Percentiles rank a stretch among this genome's conserved stretches.
Conservation (phyloP, 2,888 invertebrate species). For the Creontiades dilutus region DNA sequence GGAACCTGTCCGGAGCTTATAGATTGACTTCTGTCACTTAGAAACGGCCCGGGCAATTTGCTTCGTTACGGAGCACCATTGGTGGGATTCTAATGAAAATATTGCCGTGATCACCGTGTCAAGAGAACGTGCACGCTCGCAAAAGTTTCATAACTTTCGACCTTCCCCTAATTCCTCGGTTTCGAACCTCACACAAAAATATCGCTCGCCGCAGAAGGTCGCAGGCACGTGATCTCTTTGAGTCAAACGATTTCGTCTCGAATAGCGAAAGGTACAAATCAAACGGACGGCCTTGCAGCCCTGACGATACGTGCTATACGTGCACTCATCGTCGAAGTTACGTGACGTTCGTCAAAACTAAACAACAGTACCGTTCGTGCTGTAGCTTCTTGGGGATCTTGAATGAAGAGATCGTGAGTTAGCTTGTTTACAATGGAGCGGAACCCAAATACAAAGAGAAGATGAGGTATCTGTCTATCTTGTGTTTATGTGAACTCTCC, state of each 20-base stretch:
- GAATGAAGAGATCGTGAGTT: too few relatives aligned
- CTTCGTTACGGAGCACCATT: neutral
- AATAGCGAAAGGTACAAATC: neutral
- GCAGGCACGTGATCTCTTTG: conserved; percentile 1
- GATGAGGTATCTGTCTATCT: neutral
- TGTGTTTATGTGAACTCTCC: neutral
- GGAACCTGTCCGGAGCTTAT: too few relatives aligned
- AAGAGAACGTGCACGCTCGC: neutral
- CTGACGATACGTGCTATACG: conserved; percentile 1
- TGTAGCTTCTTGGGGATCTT: too few relatives aligned
- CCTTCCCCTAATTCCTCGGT: conserved; percentile 26
- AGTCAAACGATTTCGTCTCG: neutral
- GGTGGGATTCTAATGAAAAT: conserved; percentile 12
- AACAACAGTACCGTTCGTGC: neutral
- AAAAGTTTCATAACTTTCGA: conserved; percentile 22
- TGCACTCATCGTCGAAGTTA: neutral
- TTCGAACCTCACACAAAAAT: conserved; percentile 15
- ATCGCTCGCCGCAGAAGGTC: neutral
- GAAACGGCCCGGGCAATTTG: neutral
- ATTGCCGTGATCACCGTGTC: conserved; percentile 11
- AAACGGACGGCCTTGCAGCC: neutral
- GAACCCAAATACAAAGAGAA: too few relatives aligned
- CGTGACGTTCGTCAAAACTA: neutral
- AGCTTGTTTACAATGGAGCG: too few relatives aligned
- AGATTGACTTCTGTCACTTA: neutral